Base-by-base conservation (phyloP, 1,140 invertebrate genomes). In the Drosophila erecta region DNA sequence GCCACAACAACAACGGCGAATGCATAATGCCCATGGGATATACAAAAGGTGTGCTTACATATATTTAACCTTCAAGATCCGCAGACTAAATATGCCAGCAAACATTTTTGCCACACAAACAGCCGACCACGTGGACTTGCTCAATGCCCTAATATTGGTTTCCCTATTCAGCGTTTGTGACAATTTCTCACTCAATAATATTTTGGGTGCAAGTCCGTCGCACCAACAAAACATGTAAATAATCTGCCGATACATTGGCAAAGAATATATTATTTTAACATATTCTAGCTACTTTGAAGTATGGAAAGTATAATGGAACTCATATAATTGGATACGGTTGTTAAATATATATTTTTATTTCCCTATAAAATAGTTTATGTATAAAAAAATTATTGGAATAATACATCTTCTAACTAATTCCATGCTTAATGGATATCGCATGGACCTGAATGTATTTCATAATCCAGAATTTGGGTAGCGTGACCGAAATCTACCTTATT, bases 61-160 rank as follows among this genome's bases (percentile, higher is more conserved):
- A 89, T 89, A 84, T 89, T 89, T 89, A 89, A 89, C 84, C 84
- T 89, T 89, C 84, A 89, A 89, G 84, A 83, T 84, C 57, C 72
- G 58, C 72, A 76, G 84, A 84, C 79, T 64, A 79, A 87, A 87
- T 84, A 77, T 80, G 81, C 81, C 81, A 80, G 30, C 72, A 80
- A 85, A 65, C 59, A 84, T 79, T 84, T 75, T 11, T 24, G 61
- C 56, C 49, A 41, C 73, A 58, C 59, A 59, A 61, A 11, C 22
- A 15, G 27, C 11, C 30, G 43, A 43, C 41, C 24, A 51, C 8
- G 2, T 22, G 38, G 47, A 73, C 41, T 30, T 50, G 6, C 1
- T 14, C 7, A 24, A 78, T 83, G 69, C 79, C 44, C 79, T 81
- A 27, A 56, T 22, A 30, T 22, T 49, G 24, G 24, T 4, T 2